Evolutionary conservation across 1,140 invertebrate genomes (phyloP), one percentile per base, ranked within the genome.

Genomic region (Drosophila sp.): DNA sequence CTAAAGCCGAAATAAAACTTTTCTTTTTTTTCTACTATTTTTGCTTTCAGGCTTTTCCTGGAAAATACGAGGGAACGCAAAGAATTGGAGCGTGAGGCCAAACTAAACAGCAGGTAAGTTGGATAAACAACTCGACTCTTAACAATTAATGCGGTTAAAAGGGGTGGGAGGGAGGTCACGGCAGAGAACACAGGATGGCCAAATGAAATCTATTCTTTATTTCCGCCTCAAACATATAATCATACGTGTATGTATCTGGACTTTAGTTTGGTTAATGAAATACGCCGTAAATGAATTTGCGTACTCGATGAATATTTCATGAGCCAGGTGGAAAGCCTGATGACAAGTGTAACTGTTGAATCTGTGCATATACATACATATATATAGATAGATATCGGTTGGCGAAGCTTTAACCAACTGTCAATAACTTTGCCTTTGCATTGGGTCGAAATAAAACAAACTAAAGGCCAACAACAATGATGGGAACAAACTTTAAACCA

Each of bases 31-130:
- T 65, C 23, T 47, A 7, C 33, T 38, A 7, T 10, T 25, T 74
- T 29, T 81, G 60, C 66, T 76, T 82, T 70, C 60, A 84, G 80
- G 57, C 47, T 79, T 67, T 62, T 50, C 67, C 54, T 58, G 54
- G 27, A 63, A 27, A 62, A 29, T 60, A 61, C 60, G 11, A 47
- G 29, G 58, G 66, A 84, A 84, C 23, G n/a, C 7, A 25, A 50
- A 50, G 44, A 50, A 50, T 64, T 85, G 68, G 82, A 86, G 81
- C 79, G 81, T 81, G 71, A 78, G 66, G 44, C 40, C 64, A 82
- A 87, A 83, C 83, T 86, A 79, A 87, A 87, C 70, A 87, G 72
- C 63, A 86, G 82, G 83, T 86, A 83, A 86, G 76, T 86, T 86
- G 79, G 27, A 66, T 56, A 79, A 86, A 83, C 70, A 83, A 70